Conservation (phyloP, 2,888 invertebrate species). For the Osedax frankpressi region DNA sequence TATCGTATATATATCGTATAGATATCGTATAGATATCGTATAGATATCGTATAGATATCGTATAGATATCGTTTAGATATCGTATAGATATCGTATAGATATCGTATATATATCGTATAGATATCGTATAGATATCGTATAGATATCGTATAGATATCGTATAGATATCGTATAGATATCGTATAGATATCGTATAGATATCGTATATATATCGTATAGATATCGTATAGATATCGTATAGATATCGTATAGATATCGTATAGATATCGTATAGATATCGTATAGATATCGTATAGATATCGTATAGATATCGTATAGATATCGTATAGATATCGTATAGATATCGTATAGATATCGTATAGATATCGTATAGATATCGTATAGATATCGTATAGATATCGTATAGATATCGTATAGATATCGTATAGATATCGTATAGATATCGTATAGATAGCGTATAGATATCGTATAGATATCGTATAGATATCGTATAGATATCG, state of each 20-base stretch:
- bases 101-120: neutral
- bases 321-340: too few relatives aligned
- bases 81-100: neutral
- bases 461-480: too few relatives aligned
- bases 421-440: too few relatives aligned
- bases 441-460: too few relatives aligned
- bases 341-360: too few relatives aligned
- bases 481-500: too few relatives aligned
- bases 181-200: neutral
- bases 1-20: neutral
- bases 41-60: neutral
- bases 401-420: too few relatives aligned
- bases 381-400: too few relatives aligned
- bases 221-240: neutral
- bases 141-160: neutral
- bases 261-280: too few relatives aligned
- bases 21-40: neutral
- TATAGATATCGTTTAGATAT: neutral
- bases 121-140: neutral
- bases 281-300: too few relatives aligned
- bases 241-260: conserved; percentile 3
- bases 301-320: too few relatives aligned
- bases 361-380: too few relatives aligned
- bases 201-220: neutral
- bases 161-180: neutral